Base-by-base conservation (phyloP, 2,797 vertebrate species). In the Ibycter americanus region DNA sequence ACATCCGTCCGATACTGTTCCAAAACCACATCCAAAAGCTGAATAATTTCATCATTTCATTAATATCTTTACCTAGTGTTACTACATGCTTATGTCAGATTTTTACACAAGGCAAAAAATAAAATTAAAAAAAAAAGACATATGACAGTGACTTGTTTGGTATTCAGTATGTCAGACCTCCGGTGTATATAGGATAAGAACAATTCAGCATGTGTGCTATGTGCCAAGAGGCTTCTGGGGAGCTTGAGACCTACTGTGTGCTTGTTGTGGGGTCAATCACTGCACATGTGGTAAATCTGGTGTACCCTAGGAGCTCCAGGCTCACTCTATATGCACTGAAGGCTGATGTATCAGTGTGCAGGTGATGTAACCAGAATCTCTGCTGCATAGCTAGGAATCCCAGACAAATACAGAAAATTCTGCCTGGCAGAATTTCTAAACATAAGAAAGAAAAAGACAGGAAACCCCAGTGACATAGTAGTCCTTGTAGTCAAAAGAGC, bases 171-270 rank as follows among this genome's bases (percentile, higher is more conserved):
- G 31, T 51, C 55, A 88, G 56, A 71, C 5, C 19, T 67, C 25
- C 0, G 0, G 11, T 42, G 15, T 49, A 9, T 12, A 27, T 9
- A 17, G 19, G 12, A 12, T 88, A 38, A 42, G 32, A 74, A 19
- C 8, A 26, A 17, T 32, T 58, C 40, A 54, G 31, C n/a, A 54
- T 0, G 0, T 15, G 5, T 76, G 29, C 8, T 32, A 16, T 23
- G 44, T 70, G 21, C 46, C 54, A 42, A 61, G 22, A 51, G 5
- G 65, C 8, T 92, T 59, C 49, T 83, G 49, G 11, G 15, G 49
- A 71, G 5, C 29, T 83, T 56, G 65, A 71, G 44, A 52, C 6
- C 5, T 18, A 9, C 36, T 0, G 0, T 70, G 21, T 38, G 6
- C 21, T 89, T 89, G 9, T 27, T 83, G 9, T 44, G 34, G 20